Evolutionary conservation across 2,113 vertebrate species (phyloP).

Genomic region (Phoenicopterus ruber): DNA sequence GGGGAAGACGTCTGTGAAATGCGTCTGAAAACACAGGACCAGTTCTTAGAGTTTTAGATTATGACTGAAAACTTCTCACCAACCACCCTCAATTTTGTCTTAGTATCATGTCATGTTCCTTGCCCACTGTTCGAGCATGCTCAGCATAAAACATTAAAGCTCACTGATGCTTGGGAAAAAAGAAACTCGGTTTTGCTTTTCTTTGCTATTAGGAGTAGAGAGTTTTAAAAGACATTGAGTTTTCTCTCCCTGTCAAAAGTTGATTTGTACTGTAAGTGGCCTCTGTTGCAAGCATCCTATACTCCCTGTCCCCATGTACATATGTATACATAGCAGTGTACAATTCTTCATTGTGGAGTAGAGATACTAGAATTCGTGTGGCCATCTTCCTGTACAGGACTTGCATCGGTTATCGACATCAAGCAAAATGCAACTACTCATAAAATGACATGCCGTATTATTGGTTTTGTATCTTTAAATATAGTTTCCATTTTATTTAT

Average conservation of each 20-base stretch:
- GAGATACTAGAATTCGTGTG: constrained; percentile 82
- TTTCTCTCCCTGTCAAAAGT: constrained; percentile 50
- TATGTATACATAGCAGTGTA: constrained; percentile 90
- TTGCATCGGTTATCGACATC: constrained; percentile 40
- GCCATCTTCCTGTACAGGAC: constrained; percentile 90
- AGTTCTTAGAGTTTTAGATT: background rate
- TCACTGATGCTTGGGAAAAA: background rate
- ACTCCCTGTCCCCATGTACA: constrained; percentile 83
- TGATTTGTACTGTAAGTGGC: constrained; percentile 70
- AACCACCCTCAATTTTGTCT: background rate
- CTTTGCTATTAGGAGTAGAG: constrained; percentile 31
- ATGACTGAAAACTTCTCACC: background rate
- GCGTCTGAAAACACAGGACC: background rate
- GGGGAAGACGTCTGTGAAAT: background rate
- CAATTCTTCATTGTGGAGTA: constrained; percentile 83
- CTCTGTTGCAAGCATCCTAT: constrained; percentile 78
- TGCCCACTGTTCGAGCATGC: background rate
- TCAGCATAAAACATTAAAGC: background rate
- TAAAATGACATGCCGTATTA: constrained; percentile 59
- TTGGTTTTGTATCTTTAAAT: constrained; percentile 71
- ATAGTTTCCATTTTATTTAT: constrained; percentile 93
- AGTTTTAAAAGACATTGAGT: background rate
- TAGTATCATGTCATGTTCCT: background rate
- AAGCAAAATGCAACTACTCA: constrained; percentile 44
- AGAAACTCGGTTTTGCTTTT: constrained; percentile 39